Base-by-base conservation (phyloP, 2,888 invertebrate genomes). In the Agrotis ipsilon region DNA sequence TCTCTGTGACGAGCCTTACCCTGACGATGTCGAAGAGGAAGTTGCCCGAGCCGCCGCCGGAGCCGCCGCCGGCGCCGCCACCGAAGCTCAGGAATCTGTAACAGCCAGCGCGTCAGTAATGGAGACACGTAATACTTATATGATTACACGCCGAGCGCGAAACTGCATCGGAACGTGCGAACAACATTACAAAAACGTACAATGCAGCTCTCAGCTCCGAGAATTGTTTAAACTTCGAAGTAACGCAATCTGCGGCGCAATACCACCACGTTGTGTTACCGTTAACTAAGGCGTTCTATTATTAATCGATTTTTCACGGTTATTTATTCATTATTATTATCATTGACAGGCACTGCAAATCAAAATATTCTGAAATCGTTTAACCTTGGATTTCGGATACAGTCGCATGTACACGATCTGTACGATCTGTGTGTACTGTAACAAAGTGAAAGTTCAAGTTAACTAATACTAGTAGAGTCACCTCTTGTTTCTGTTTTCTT, bases 1-100 rank as follows among this genome's bases (percentile, higher is more conserved):
- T 32, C n/a, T 55, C 6, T 32, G 45, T 19, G 6, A 19, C 32
- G 60, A 86, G 97, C 14, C 98, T 98, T 96, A 98, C 98, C 97
- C 98, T 97, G 93, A 98, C 98, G 91, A 98, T 97, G 94, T 98
- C 98, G 94, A 98, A 98, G 84, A 98, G 96, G 97, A 98, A 98
- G 96, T 98, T 98, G 78, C 98, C 98, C 63, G 98, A 98, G 68
- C 98, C 98, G 81, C 97, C 98, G 60, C 96, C 96, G 76, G 96
- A 97, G 24, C 94, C 94, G 70, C 92, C 94, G 67, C 92, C 94
- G 24, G 92, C 93, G 71, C 95, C 94, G 39, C 92, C 94, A 55
- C 97, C 97, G 91, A 97, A 97, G 90, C 97, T 97, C 88, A 97
- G 96, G 94, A 97, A 98, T 87, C 96, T 96, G 91, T 6, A 87